A percentile compares a stretch with the other conserved stretches of the same genome.
Evolutionary conservation across 1,140 invertebrate genomes (phyloP).

Genomic region (Bombus ignitus): DNA sequence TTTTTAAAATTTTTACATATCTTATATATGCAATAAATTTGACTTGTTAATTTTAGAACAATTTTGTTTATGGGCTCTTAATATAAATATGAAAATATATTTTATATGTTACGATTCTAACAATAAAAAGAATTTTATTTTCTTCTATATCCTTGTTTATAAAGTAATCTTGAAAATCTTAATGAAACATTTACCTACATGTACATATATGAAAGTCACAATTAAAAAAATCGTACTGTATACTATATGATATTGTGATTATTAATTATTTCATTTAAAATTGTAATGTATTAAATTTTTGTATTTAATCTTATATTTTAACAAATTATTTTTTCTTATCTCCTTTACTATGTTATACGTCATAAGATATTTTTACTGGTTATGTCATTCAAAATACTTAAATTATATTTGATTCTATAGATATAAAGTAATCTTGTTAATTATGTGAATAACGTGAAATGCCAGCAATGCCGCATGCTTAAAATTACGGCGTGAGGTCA

Average conservation of each 20-base stretch:
- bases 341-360: background rate
- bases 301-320: background rate
- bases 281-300: background rate
- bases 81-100: background rate
- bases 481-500: constrained; percentile 27
- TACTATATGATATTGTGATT: background rate
- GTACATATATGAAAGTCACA: background rate
- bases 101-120: background rate
- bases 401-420: background rate
- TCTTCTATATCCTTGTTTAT: background rate
- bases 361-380: background rate
- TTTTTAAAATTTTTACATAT: background rate
- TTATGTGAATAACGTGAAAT: background rate
- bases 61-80: background rate
- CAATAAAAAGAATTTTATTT: background rate
- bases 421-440: background rate
- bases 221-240: background rate
- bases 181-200: too few relatives aligned
- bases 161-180: background rate
- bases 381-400: background rate
- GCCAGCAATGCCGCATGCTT: constrained; percentile 1
- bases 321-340: background rate
- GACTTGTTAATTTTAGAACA: background rate
- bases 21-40: background rate
- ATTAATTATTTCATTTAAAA: background rate